These are phyloP conservation scores for Cassiopea andromeda DNA, from an alignment of 30 jellyfish, hydroid and myxozoan species.

Conservation along the genomic window DNA sequence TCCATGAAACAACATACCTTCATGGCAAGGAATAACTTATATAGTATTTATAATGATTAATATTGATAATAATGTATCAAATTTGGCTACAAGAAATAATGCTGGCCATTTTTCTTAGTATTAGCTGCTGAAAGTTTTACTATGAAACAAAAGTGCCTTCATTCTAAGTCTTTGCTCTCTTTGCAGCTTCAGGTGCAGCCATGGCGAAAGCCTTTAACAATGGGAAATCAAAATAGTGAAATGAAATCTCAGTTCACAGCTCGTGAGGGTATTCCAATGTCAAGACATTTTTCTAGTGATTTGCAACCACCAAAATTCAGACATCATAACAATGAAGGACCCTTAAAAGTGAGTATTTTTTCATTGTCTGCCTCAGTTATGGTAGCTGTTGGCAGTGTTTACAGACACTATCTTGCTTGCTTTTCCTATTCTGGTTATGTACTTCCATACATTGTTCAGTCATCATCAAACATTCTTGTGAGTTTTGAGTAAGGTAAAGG, in stretches of 20 bases:
- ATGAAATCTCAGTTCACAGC: constrained; percentile 84
- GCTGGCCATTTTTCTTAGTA: too few relatives aligned
- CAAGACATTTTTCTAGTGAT: constrained; percentile 84
- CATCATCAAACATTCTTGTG: too few relatives aligned
- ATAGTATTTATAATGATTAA: too few relatives aligned
- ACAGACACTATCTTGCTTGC: too few relatives aligned
- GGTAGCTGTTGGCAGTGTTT: too few relatives aligned
- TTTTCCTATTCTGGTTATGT: too few relatives aligned
- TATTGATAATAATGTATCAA: too few relatives aligned
- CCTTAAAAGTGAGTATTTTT: constrained; percentile 56
- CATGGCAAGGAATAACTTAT: too few relatives aligned
- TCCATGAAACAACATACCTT: too few relatives aligned
- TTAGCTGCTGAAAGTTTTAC: not conserved
- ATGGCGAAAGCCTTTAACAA: constrained; percentile 83
- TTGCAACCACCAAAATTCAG: constrained; percentile 85
- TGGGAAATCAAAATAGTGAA: constrained; percentile 91
- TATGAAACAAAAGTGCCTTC: not conserved
- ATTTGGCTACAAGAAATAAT: too few relatives aligned
- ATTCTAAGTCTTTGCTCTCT: not conserved
- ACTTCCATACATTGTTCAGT: too few relatives aligned
- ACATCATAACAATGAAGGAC: constrained; percentile 80
- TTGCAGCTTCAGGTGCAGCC: constrained; percentile 88
- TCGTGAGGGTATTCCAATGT: constrained; percentile 67
- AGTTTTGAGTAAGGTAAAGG: too few relatives aligned
- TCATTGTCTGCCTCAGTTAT: not conserved